Percentiles rank a stretch among this genome's conserved stretches.
Evolutionary conservation across 2,797 vertebrate species (phyloP).

Genomic region (Xyrichtys novacula): DNA sequence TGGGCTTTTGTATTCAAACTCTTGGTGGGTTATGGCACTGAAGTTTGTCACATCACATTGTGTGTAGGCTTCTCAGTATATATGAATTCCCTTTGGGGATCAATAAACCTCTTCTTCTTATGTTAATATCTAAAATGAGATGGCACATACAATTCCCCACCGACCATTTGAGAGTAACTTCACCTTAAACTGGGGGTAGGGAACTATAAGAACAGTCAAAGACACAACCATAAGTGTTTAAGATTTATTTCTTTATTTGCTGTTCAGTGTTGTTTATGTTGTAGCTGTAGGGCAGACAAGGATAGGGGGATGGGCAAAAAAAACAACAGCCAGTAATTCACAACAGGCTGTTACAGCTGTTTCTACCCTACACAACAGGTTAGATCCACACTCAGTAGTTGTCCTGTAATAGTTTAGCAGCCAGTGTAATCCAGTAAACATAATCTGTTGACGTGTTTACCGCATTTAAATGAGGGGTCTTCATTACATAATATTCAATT

Average conservation of each 20-base stretch:
- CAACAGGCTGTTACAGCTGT: conserved; percentile 66
- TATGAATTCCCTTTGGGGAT: too few species aligned
- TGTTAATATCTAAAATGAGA: too few species aligned
- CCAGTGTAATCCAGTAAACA: background rate
- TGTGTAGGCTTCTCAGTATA: too few species aligned
- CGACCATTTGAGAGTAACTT: too few species aligned
- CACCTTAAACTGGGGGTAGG: too few species aligned
- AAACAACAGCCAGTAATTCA: conserved; percentile 12
- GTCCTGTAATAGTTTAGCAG: background rate
- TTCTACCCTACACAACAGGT: conserved; percentile 12
- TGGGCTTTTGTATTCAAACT: background rate
- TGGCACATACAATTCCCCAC: too few species aligned
- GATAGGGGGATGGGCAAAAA: conserved; percentile 41
- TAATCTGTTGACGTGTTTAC: conserved; percentile 1
- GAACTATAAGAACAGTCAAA: background rate
- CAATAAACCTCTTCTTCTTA: too few species aligned
- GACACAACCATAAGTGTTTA: background rate
- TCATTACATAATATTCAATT: conserved; percentile 37
- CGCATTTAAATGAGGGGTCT: background rate
- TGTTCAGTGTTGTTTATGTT: too few species aligned
- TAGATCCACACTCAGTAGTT: background rate
- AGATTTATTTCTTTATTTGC: background rate
- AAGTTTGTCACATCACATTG: too few species aligned
- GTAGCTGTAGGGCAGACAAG: background rate
- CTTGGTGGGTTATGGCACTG: background rate